Percentiles rank a stretch among this genome's conserved stretches.
These are phyloP conservation scores for Styela plicata DNA, from an alignment of 23 tunicate species.

Conservation along the genomic window DNA sequence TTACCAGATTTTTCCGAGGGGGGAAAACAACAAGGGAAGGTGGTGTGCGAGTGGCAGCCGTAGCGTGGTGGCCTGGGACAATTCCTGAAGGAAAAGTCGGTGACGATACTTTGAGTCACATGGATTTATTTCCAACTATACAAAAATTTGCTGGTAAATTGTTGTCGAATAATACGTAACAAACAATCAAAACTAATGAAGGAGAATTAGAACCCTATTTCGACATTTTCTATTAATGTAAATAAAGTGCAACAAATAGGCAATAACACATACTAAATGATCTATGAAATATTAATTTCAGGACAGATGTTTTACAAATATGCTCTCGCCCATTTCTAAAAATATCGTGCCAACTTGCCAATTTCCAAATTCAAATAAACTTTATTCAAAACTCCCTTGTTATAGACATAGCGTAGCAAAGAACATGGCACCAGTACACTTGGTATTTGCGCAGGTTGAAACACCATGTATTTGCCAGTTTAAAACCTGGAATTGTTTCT, in stretches of 20 bases:
- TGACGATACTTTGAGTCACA: constrained; percentile 30
- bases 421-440: no score
- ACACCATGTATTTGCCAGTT: no score
- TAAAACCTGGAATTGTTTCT: no score
- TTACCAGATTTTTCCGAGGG: constrained; percentile 50
- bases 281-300: no score
- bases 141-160: constrained; percentile 51
- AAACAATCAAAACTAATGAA: not conserved
- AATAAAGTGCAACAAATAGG: not conserved
- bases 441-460: no score
- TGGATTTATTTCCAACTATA: constrained; percentile 71
- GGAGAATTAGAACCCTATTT: not conserved
- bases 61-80: constrained; percentile 94
- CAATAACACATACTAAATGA: not conserved
- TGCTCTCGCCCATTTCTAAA: not conserved
- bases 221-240: not conserved
- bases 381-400: no score
- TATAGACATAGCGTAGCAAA: no score
- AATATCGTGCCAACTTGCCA: no score
- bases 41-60: constrained; percentile 65
- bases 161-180: no score
- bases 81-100: constrained; percentile 38
- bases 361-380: no score
- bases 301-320: no score
- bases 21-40: constrained; percentile 82